phyloP scores from a whole-genome alignment of 2,113 vertebrate species.

The Brachyhypopomus occidentalis region DNA sequence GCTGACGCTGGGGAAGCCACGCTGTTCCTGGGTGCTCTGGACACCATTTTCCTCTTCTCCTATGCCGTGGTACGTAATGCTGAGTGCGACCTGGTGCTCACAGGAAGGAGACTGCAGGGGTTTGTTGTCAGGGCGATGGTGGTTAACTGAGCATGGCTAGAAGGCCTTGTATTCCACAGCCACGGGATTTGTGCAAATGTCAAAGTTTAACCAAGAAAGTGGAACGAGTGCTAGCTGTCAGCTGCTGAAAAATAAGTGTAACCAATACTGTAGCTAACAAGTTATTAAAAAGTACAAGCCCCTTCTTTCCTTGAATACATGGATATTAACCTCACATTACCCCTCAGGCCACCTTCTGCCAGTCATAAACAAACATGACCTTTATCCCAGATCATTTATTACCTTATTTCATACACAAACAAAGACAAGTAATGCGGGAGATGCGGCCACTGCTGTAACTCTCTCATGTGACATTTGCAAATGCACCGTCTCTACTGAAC shows the following conservation, averaged over 20 bases:
- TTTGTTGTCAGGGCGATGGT: not conserved
- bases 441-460: not conserved
- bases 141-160: not conserved
- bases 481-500: no score
- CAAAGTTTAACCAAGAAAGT: no score
- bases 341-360: not conserved
- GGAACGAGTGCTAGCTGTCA: no score
- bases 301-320: not conserved
- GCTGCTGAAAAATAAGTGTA: not conserved
- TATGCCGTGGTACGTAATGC: slow-evolving; percentile 89
- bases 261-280: not conserved
- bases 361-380: slow-evolving; percentile 12
- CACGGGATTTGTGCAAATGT: not conserved
- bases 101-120: not conserved
- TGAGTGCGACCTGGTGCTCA: no score
- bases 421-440: not conserved
- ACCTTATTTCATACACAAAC: not conserved
- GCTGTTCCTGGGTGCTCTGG: slow-evolving; percentile 87
- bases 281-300: not conserved
- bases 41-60: slow-evolving; percentile 94
- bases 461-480: not conserved
- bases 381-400: not conserved
- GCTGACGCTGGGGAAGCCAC: slow-evolving; percentile 81
- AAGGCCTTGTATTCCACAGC: not conserved
- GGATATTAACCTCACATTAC: not conserved